These are phyloP conservation scores for Latrodectus elegans DNA, from an alignment of 2,888 invertebrate species.

Conservation along the genomic window DNA sequence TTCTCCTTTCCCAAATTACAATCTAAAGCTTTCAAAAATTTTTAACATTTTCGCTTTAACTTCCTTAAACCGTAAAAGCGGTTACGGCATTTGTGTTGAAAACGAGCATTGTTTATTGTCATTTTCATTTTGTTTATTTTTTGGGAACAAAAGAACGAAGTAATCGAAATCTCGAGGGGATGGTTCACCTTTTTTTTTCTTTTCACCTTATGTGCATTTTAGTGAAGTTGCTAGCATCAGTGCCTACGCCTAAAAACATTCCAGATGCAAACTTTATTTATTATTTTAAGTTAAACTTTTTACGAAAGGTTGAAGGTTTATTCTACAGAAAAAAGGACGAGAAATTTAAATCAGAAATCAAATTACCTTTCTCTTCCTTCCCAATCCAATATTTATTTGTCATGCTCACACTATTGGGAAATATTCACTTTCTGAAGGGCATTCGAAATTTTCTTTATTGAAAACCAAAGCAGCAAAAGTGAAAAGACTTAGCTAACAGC, in stretches of 20 bases:
- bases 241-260: slow-evolving; percentile 11
- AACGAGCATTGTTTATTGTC: slow-evolving; percentile 6
- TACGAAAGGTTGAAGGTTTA: slow-evolving; percentile 20
- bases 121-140: too few relatives aligned
- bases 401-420: not conserved
- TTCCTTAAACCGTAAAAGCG: slow-evolving; percentile 16
- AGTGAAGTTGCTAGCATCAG: slow-evolving; percentile 6
- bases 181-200: not conserved
- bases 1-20: too few relatives aligned
- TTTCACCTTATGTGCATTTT: not conserved
- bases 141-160: not conserved
- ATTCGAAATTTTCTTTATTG: too few relatives aligned
- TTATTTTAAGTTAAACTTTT: slow-evolving; percentile 19
- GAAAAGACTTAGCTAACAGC: too few relatives aligned
- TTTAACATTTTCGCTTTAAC: slow-evolving; percentile 16
- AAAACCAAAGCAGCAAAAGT: too few relatives aligned
- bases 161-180: not conserved
- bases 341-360: slow-evolving; percentile 52
- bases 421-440: too few relatives aligned
- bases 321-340: not conserved
- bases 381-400: slow-evolving; percentile 47
- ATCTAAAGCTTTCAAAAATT: too few relatives aligned
- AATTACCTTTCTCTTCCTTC: slow-evolving; percentile 32
- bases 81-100: slow-evolving; percentile 4
- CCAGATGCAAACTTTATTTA: slow-evolving; percentile 32